Conservation (phyloP, 1,140 invertebrate species). For the Homarus americanus region DNA sequence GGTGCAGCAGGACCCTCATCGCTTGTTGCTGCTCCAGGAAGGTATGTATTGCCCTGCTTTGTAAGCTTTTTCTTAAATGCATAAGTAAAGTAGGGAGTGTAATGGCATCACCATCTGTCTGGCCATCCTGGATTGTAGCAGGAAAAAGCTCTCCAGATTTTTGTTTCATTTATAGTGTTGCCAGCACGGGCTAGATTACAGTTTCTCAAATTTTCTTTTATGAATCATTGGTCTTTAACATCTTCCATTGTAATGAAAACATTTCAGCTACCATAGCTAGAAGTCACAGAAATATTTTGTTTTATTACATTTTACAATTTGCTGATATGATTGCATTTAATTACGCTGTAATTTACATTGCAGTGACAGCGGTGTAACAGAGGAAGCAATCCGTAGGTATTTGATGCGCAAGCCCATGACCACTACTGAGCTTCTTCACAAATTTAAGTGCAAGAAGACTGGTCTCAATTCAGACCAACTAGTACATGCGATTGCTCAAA, state of each 20-base stretch:
- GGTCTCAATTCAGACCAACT: conserved; percentile 92
- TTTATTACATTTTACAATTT: background rate
- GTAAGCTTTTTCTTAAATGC: no score
- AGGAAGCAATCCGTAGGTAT: conserved; percentile 95
- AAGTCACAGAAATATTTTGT: background rate
- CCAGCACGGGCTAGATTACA: no score
- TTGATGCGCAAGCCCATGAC: conserved; percentile 97
- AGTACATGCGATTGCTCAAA: conserved; percentile 94
- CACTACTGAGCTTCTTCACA: conserved; percentile 94
- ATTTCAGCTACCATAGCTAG: no score
- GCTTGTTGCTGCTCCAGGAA: conserved; percentile 22
- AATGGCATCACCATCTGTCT: no score
- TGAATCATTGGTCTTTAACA: no score
- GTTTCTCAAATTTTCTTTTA: no score
- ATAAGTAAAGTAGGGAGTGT: no score
- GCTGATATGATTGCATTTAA: no score
- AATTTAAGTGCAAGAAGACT: conserved; percentile 97
- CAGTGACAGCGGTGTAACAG: conserved; percentile 93
- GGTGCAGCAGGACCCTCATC: conserved; percentile 24
- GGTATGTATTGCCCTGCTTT: conserved; percentile 5
- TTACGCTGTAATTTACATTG: conserved; percentile 62
- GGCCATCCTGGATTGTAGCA: no score
- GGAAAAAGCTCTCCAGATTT: no score
- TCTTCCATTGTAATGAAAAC: no score
- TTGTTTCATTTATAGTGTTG: no score